Evolutionary conservation across 2,888 invertebrate genomes (phyloP), one percentile per base, ranked within the genome.

Genomic region (Tetragonisca angustula): DNA sequence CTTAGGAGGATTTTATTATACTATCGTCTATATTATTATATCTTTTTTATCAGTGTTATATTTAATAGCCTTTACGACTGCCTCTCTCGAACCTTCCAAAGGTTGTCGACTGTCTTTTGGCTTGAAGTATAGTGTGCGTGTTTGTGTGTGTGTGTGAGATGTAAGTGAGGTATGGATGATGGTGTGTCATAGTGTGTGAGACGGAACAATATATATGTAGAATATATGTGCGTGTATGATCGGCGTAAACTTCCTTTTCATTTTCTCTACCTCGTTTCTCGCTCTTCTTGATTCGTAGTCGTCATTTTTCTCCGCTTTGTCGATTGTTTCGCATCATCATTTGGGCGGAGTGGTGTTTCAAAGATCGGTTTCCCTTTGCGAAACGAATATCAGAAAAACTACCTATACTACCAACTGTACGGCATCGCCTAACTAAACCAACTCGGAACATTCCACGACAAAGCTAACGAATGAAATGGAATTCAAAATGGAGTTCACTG

Each of bases 231-330:
- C 36, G 36, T 36, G 4, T 5, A 36, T 4, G 36, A 75, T 64
- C 64, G 81, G 56, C 74, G 78, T 85, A 87, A 89, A 89, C 84
- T 90, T 89, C 86, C 87, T 90, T 90, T 87, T 88, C 90, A 89
- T 9, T 43, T 43, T 9, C 43, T 1, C 9, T 43, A 90, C 90
- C 90, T 86, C 68, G 68, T 70, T 19, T 17, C 36, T n/a, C 32
- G 4, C 19, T n/a, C 54, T 32, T 72, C 79, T 62, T 50, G n/a
- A 74, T 65, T 56, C 73, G 54, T 27, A 59, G 19, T 64, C 67
- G 27, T 56, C 32, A 54, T 15, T 32, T 69, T 17, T 19, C 43
- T 13, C n/a, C 54, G 21, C n/a, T n/a, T 70, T 62, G 1, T 11
- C 5, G 21, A 13, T 50, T 68, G 27, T 56, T 56, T 62, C 32